These are phyloP conservation scores for Conomelus anceps DNA, from an alignment of 2,888 invertebrate species.

Conservation along the genomic window DNA sequence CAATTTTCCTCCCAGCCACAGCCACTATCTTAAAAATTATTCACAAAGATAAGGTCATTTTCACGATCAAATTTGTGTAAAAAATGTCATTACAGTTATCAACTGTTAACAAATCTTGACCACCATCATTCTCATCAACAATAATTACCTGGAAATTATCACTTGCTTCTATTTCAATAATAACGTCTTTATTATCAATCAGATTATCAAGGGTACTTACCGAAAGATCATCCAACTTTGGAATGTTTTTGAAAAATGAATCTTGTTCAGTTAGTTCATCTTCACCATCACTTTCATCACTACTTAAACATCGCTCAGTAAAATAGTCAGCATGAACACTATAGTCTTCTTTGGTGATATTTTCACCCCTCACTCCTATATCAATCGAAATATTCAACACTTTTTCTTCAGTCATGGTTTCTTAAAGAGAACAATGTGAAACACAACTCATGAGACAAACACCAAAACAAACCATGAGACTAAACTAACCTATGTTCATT, in stretches of 20 bases:
- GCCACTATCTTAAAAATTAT: conserved; percentile 3
- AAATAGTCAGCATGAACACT: neutral
- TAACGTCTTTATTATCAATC: neutral
- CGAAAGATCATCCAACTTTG: conserved; percentile 6
- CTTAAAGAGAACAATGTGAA: too few relatives aligned
- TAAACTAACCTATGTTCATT: too few relatives aligned
- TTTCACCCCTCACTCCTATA: neutral
- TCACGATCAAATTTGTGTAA: neutral
- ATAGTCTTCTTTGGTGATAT: neutral
- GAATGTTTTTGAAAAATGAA: neutral
- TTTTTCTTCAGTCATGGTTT: too few relatives aligned
- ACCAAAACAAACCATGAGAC: too few relatives aligned
- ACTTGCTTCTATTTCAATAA: conserved; percentile 6
- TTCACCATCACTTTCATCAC: neutral
- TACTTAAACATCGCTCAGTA: neutral
- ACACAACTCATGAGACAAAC: too few relatives aligned
- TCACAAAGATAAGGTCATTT: neutral
- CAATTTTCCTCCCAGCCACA: conserved; percentile 2
- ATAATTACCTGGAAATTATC: neutral
- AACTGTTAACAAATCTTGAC: neutral
- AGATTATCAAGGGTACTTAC: conserved; percentile 1
- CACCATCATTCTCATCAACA: neutral
- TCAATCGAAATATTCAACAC: neutral
- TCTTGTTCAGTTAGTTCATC: neutral
- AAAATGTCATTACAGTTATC: neutral